phyloP scores from a whole-genome alignment of 92 coral and sea anemone species.

The Palythoa heliodiscus region DNA sequence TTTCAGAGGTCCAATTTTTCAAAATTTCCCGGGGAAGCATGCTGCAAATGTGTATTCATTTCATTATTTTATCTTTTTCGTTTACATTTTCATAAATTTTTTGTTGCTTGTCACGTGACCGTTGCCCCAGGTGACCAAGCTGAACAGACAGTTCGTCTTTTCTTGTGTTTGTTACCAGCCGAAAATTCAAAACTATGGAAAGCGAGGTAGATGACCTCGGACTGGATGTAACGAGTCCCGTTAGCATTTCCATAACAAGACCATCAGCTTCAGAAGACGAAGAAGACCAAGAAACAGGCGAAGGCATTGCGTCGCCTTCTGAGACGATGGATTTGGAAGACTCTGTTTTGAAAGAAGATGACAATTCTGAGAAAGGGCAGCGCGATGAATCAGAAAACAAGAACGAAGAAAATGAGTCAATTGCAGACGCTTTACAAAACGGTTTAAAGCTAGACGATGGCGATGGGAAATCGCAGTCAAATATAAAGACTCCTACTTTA shows the following conservation, averaged over 20 bases:
- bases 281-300: constrained; percentile 39
- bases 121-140: constrained; percentile 42
- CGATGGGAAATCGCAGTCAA: neutral
- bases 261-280: constrained; percentile 80
- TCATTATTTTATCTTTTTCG: too few species aligned
- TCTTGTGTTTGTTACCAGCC: neutral
- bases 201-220: constrained; percentile 54
- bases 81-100: too few species aligned
- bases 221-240: constrained; percentile 55
- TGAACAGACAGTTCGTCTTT: neutral
- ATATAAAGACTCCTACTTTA: constrained; percentile 63
- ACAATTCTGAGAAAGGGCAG: constrained; percentile 46
- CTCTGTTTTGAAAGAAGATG: constrained; percentile 45
- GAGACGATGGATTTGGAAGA: constrained; percentile 57
- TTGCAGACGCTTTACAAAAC: constrained; percentile 57
- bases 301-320: constrained; percentile 8
- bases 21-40: too few species aligned
- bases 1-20: too few species aligned
- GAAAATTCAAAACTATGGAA: constrained; percentile 61
- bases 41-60: too few species aligned
- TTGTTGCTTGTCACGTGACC: constrained; percentile 9
- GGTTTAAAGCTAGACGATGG: constrained; percentile 53
- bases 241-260: constrained; percentile 70
- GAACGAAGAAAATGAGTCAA: constrained; percentile 47
- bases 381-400: constrained; percentile 34